Evolutionary conservation across 2,113 vertebrate genomes (phyloP).

Genomic region (Podarcis muralis): DNA sequence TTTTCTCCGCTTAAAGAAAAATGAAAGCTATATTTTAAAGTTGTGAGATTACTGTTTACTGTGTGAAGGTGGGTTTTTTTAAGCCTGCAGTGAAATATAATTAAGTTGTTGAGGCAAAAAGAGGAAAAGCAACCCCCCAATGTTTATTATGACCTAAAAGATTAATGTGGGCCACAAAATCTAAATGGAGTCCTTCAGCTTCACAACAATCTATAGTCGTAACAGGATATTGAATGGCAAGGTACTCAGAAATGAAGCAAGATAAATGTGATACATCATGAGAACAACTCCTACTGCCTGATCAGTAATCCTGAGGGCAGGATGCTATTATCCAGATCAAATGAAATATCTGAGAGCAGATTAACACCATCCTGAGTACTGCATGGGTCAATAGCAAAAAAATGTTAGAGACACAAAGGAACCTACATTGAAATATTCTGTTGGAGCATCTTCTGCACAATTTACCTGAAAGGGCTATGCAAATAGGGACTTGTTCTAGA

Average conservation of each 20-base stretch:
- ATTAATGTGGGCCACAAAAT: slow-evolving; percentile 30
- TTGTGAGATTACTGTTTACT: slow-evolving; percentile 39
- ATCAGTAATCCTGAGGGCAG: slow-evolving; percentile 11
- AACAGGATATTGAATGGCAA: slow-evolving; percentile 38
- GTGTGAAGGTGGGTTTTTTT: background rate
- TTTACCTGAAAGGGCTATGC: background rate
- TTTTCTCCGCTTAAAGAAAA: slow-evolving; percentile 4
- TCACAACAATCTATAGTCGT: slow-evolving; percentile 33
- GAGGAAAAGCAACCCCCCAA: background rate
- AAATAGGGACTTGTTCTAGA: background rate
- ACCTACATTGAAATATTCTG: background rate
- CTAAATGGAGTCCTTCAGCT: background rate
- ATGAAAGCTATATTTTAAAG: slow-evolving; percentile 25
- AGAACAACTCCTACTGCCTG: background rate
- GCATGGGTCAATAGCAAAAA: background rate
- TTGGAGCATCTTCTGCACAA: background rate
- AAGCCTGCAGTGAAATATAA: slow-evolving; percentile 48
- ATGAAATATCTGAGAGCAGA: slow-evolving; percentile 20
- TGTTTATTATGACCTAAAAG: slow-evolving; percentile 53
- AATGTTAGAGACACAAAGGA: background rate
- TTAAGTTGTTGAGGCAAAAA: slow-evolving; percentile 38
- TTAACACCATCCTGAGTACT: background rate
- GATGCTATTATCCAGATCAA: background rate
- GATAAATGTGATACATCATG: background rate
- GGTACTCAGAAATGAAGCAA: slow-evolving; percentile 11